phyloP scores from a whole-genome alignment of 2,113 vertebrate genomes.

The Elgaria multicarinata region DNA sequence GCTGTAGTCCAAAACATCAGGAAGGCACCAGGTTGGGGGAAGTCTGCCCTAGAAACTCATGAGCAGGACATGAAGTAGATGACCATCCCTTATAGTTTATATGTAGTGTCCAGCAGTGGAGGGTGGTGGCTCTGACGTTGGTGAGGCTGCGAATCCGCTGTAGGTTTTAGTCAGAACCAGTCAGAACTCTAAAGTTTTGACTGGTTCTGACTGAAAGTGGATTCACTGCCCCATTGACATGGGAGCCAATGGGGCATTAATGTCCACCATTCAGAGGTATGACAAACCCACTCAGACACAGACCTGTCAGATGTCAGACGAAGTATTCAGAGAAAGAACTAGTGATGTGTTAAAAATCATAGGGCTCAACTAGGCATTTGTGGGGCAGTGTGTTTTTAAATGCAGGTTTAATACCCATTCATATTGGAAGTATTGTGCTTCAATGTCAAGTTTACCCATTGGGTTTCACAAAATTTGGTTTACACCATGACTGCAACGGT shows the following conservation, averaged over 20 bases:
- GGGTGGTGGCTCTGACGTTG: no score
- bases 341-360: not conserved
- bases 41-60: not conserved
- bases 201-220: no score
- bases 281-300: not conserved
- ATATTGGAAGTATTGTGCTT: not conserved
- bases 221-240: no score
- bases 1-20: not conserved
- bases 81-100: not conserved
- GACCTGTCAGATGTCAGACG: not conserved
- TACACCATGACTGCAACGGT: not conserved
- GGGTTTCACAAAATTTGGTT: no score
- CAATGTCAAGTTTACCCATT: not conserved
- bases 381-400: not conserved
- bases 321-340: not conserved
- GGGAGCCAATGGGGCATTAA: no score
- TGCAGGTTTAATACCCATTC: not conserved
- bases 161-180: no score
- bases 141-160: no score
- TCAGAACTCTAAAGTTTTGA: no score
- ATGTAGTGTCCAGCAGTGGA: not conserved
- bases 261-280: not conserved
- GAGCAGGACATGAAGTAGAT: not conserved
- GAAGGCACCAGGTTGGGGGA: not conserved
- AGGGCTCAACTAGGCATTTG: not conserved